Percentiles rank a stretch among this genome's conserved stretches.
phyloP scores from a whole-genome alignment of 2,797 vertebrate genomes.

The Coilia nasus region DNA sequence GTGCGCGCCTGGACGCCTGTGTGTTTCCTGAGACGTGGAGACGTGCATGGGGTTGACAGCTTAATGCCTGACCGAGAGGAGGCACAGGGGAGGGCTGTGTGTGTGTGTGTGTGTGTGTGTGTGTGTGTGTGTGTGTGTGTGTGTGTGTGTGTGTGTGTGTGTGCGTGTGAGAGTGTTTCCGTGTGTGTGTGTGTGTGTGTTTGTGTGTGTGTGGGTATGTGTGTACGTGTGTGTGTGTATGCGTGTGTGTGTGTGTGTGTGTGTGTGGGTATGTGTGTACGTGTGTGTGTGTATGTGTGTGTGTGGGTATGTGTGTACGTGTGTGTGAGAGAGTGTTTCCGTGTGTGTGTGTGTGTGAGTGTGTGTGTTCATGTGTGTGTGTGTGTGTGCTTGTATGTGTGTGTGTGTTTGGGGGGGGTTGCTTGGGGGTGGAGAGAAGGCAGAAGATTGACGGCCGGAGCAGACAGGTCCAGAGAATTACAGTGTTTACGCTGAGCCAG shows the following conservation, averaged over 20 bases:
- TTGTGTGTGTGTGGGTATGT: not conserved
- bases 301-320: too few relatives aligned
- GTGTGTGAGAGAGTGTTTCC: not conserved
- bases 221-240: too few relatives aligned
- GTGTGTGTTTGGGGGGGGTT: not conserved
- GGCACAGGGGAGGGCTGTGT: not conserved
- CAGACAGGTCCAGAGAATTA: slow-evolving; percentile 24
- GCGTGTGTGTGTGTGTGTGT: not conserved
- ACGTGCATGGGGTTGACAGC: slow-evolving; percentile 47
- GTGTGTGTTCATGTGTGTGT: too few relatives aligned
- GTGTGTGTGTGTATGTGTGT: too few relatives aligned
- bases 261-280: too few relatives aligned
- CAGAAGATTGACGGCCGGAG: not conserved
- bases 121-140: not conserved
- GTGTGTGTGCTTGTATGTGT: not conserved
- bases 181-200: not conserved
- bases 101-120: not conserved
- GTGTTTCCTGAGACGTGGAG: slow-evolving; percentile 39
- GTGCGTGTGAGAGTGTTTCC: not conserved
- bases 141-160: slow-evolving; percentile 5
- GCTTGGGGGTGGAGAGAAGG: too few relatives aligned
- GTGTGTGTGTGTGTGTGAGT: too few relatives aligned
- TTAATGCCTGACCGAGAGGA: slow-evolving; percentile 29
- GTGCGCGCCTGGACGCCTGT: slow-evolving; percentile 24
- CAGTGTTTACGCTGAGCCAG: slow-evolving; percentile 37